Base-by-base conservation (phyloP, 1,140 invertebrate species). In the Polyergus mexicanus region DNA sequence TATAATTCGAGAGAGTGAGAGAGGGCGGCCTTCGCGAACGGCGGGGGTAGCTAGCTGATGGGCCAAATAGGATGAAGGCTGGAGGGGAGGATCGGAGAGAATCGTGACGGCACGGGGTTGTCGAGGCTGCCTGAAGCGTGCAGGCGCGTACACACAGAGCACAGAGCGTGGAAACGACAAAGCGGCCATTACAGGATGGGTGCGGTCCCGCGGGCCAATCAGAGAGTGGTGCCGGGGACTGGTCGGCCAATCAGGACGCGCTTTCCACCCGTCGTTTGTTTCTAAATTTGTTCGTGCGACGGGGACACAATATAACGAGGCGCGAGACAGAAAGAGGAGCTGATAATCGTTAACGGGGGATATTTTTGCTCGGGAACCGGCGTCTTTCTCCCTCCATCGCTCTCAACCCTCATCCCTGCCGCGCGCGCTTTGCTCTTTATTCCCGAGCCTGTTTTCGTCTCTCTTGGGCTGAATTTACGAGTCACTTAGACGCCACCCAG, bases 101-200 rank as follows among this genome's bases (percentile, higher is more conserved):
- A 72, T 91, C 68, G 78, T 78, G 86, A 62, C 60, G 86, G 78
- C 58, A 85, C 65, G 84, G 85, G 89, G 89, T 89, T 89, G 89
- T 90, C 86, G 89, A 89, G 86, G 86, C 86, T 89, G 78, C 85
- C 78, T 85, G 88, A 87, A 90, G 89, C 89, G 88, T 89, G 74
- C 88, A 89, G 85, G 77, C 88, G 87, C 88, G 85, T 89, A 90
- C 69, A 87, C 88, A 75, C 69, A 81, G 66, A 65, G 84, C 91
- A 91, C 91, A 44, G 41, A 44, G 10, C 91, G 91, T 91, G 90
- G 90, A 90, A 90, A 93, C 92, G 89, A 95, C 94, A 94, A 95
- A 95, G 94, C 94, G 94, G 94, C 94, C 94, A 95, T 95, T 95
- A 94, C 94, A 94, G 94, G 94, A 93, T 95, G 94, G 94, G 94